phyloP scores from a whole-genome alignment of 2,113 vertebrate genomes.

The Mola mola region DNA sequence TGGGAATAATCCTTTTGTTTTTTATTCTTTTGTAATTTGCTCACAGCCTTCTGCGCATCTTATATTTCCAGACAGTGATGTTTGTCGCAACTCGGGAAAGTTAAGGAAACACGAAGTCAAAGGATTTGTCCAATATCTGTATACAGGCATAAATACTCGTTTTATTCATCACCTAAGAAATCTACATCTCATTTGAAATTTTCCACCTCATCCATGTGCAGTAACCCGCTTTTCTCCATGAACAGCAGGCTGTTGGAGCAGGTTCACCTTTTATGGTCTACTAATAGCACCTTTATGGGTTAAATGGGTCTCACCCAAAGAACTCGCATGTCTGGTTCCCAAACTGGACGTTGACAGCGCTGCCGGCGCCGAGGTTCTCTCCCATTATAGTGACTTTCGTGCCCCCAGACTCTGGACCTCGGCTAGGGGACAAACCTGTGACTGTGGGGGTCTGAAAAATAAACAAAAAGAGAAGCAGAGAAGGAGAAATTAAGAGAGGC shows the following conservation, averaged over 20 bases:
- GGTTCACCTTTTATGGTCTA: no score
- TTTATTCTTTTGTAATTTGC: constrained; percentile 4
- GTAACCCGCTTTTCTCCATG: no score
- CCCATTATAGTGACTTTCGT: constrained; percentile 95
- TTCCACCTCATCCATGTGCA: no score
- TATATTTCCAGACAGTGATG: constrained; percentile 41
- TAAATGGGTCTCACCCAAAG: constrained; percentile 85
- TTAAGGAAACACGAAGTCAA: constrained; percentile 3
- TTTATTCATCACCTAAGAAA: no score
- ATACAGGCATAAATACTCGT: no score
- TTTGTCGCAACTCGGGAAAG: constrained; percentile 5
- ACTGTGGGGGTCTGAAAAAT: constrained; percentile 86
- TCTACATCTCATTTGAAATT: no score
- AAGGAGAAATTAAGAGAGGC: constrained; percentile 9
- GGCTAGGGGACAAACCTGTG: constrained; percentile 87
- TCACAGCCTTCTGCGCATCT: constrained; percentile 17
- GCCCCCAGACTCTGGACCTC: constrained; percentile 95
- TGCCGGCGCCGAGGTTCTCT: constrained; percentile 92
- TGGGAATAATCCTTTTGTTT: constrained; percentile 34
- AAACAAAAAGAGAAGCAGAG: constrained; percentile 9
- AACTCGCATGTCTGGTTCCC: constrained; percentile 98
- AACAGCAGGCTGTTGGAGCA: no score
- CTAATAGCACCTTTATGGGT: constrained; percentile 5
- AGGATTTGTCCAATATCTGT: not conserved
- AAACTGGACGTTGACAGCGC: constrained; percentile 89